Conservation (phyloP, 2,888 invertebrate genomes). For the Aleiodes alternator region DNA sequence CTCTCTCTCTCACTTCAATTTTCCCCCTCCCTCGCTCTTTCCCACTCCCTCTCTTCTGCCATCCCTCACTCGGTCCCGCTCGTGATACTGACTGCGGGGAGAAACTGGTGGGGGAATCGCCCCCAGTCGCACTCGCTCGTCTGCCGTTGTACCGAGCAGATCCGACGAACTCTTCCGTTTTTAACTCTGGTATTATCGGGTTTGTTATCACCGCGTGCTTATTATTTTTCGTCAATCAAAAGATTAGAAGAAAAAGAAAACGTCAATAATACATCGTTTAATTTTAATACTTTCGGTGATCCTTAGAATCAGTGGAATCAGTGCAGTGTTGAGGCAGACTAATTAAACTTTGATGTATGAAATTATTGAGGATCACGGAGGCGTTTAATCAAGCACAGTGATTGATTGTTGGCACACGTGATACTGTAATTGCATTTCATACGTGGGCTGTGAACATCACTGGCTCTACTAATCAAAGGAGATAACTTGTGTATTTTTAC, state of each 20-base stretch:
- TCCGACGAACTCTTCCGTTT: constrained; percentile 52
- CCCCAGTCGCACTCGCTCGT: constrained; percentile 73
- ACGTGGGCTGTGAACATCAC: constrained; percentile 2
- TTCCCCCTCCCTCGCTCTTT: constrained; percentile 52
- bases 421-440: not conserved
- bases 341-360: constrained; percentile 1
- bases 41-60: constrained; percentile 42
- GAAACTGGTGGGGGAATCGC: constrained; percentile 65
- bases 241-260: not conserved
- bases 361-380: constrained; percentile 5
- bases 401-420: constrained; percentile 8
- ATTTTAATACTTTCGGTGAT: constrained; percentile 4
- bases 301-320: constrained; percentile 18
- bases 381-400: not conserved
- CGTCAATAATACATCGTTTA: not conserved
- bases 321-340: constrained; percentile 13
- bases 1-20: constrained; percentile 48
- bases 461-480: not conserved
- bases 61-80: constrained; percentile 46
- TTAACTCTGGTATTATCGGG: constrained; percentile 36
- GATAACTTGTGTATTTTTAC: not conserved
- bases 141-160: constrained; percentile 72
- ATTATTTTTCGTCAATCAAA: constrained; percentile 27
- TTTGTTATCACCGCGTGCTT: constrained; percentile 60
- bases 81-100: constrained; percentile 48